These are phyloP conservation scores for Morpho achilles DNA, from an alignment of 2,888 invertebrate species.

Conservation along the genomic window DNA sequence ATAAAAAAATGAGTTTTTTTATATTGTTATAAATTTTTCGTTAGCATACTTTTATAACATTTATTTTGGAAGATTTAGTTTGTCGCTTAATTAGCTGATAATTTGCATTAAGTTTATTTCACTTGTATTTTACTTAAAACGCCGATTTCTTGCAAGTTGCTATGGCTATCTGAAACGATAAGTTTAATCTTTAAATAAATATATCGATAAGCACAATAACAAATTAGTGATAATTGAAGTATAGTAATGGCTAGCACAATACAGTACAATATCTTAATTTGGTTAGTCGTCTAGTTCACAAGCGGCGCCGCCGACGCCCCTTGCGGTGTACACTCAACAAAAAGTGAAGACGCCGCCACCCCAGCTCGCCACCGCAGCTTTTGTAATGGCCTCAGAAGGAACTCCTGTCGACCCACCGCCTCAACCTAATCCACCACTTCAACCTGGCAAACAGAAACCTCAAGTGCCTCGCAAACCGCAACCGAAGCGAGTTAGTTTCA, in stretches of 20 bases:
- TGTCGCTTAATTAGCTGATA: constrained; percentile 37
- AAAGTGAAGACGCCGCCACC: constrained; percentile 48
- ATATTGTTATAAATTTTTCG: constrained; percentile 35
- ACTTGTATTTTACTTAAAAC: constrained; percentile 29
- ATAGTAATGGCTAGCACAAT: constrained; percentile 35
- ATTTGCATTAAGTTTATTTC: constrained; percentile 34
- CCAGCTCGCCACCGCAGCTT: constrained; percentile 32
- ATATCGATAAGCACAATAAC: constrained; percentile 1
- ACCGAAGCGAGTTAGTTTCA: constrained; percentile 76
- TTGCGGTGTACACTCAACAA: constrained; percentile 60
- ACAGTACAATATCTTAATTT: constrained; percentile 67
- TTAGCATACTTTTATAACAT: constrained; percentile 57
- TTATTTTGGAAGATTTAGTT: constrained; percentile 77
- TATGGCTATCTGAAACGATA: constrained; percentile 34
- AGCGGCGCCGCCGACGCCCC: constrained; percentile 62
- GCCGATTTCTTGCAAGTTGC: constrained; percentile 70
- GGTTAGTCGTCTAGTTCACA: constrained; percentile 69
- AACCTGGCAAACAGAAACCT: constrained; percentile 61
- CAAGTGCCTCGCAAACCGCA: constrained; percentile 73
- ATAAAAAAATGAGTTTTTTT: constrained; percentile 47
- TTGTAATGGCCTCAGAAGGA: constrained; percentile 36
- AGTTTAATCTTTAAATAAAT: constrained; percentile 8
- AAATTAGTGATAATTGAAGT: constrained; percentile 26
- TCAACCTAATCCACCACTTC: constrained; percentile 37
- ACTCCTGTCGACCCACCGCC: constrained; percentile 39